A percentile compares a stretch with the other conserved stretches of the same genome.
These are phyloP conservation scores for Pollenia griseotomentosa DNA, from an alignment of 2,888 invertebrate species.

Conservation along the genomic window DNA sequence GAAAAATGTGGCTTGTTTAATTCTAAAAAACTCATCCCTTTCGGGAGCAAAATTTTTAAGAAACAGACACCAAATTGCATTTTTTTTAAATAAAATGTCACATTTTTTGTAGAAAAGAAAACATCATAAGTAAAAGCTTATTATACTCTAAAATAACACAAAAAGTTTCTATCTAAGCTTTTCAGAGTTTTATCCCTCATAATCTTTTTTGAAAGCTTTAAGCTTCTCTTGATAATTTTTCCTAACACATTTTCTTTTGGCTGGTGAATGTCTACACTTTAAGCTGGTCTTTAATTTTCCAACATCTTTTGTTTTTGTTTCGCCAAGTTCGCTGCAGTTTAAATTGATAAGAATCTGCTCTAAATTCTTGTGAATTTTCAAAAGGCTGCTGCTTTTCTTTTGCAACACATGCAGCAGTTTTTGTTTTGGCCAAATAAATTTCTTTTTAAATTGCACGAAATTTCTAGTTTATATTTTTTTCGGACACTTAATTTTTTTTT, in stretches of 20 bases:
- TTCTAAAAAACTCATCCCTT: too few relatives aligned
- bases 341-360: constrained; percentile 76
- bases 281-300: constrained; percentile 37
- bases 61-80: too few relatives aligned
- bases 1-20: too few relatives aligned
- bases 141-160: too few relatives aligned
- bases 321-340: constrained; percentile 9
- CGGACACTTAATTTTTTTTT: constrained; percentile 41
- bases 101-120: too few relatives aligned
- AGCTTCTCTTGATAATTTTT: constrained; percentile 22
- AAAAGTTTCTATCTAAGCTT: too few relatives aligned
- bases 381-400: constrained; percentile 52
- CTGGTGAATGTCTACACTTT: constrained; percentile 63
- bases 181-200: too few relatives aligned
- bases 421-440: constrained; percentile 64
- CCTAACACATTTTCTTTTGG: constrained; percentile 34
- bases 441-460: constrained; percentile 39
- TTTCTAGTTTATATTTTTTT: constrained; percentile 53
- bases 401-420: constrained; percentile 26
- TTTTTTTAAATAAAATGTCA: too few relatives aligned
- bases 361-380: constrained; percentile 70
- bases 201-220: neutral
- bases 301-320: neutral
- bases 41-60: too few relatives aligned
- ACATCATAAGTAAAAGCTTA: too few relatives aligned